Evolutionary conservation across 2,113 vertebrate species (phyloP).

Genomic region (Martes martes): DNA sequence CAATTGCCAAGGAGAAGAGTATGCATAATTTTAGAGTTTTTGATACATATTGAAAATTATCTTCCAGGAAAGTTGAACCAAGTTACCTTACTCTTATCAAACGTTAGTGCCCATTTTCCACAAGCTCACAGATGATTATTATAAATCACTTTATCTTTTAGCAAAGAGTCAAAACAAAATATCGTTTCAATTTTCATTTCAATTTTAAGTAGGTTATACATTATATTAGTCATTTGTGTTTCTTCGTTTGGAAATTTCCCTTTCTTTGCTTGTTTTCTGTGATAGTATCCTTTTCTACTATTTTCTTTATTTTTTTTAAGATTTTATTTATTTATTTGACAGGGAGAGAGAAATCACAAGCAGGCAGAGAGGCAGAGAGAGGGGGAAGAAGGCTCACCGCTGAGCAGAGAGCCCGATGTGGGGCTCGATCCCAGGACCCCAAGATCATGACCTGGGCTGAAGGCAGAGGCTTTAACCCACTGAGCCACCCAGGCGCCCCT

Average conservation of each 20-base stretch:
- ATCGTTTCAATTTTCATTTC: neutral
- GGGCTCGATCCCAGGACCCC: no score
- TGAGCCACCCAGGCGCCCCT: neutral
- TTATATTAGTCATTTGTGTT: neutral
- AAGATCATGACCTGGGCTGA: no score
- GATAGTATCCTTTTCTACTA: neutral
- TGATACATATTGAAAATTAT: neutral
- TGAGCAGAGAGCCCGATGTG: no score
- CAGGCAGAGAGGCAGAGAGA: no score
- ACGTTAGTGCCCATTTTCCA: neutral
- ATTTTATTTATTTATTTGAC: no score
- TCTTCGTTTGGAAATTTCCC: conserved; percentile 9
- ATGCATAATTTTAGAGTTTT: neutral
- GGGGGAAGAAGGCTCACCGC: no score
- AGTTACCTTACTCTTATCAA: neutral
- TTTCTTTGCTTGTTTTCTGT: neutral
- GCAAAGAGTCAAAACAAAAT: neutral
- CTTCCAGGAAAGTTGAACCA: neutral
- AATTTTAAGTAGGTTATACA: neutral
- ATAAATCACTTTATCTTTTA: neutral
- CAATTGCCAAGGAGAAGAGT: neutral
- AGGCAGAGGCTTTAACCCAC: no score
- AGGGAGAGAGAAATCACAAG: no score
- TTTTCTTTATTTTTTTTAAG: neutral
- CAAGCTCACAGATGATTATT: neutral